phyloP scores from a whole-genome alignment of 2,797 vertebrate genomes.

The Cossypha polioptera region DNA sequence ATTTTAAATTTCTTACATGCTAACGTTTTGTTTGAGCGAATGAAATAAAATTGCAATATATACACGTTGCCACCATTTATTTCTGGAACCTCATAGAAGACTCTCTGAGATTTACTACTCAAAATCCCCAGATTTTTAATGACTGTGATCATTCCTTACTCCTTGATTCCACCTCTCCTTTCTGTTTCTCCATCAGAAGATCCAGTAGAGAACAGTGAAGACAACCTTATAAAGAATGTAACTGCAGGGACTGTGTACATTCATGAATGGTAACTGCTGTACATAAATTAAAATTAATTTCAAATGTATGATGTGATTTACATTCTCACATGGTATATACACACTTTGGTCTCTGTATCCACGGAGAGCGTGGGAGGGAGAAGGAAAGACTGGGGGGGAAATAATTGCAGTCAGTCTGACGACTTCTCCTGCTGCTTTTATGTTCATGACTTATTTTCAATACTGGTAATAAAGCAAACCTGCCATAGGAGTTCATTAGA shows the following conservation, averaged over 20 bases:
- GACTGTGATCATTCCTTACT: not conserved
- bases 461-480: not conserved
- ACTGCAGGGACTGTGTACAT: constrained; percentile 8
- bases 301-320: not conserved
- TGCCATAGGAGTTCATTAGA: not conserved
- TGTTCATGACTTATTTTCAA: not conserved
- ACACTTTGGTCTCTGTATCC: not conserved
- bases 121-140: not conserved
- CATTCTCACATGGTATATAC: not conserved
- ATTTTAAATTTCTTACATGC: constrained; percentile 93
- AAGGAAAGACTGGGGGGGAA: not conserved
- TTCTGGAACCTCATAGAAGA: constrained; percentile 49
- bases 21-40: constrained; percentile 96
- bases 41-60: constrained; percentile 96
- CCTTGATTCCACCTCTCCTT: not conserved
- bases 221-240: not conserved
- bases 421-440: not conserved
- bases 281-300: not conserved
- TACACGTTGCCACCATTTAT: constrained; percentile 71
- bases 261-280: constrained; percentile 9
- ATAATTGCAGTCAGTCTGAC: not conserved
- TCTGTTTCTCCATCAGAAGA: not conserved
- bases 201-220: not conserved
- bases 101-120: not conserved
- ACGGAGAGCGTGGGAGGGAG: not conserved